These are phyloP conservation scores for Anomalospiza imberbis DNA, from an alignment of 2,797 vertebrate species.

Conservation along the genomic window DNA sequence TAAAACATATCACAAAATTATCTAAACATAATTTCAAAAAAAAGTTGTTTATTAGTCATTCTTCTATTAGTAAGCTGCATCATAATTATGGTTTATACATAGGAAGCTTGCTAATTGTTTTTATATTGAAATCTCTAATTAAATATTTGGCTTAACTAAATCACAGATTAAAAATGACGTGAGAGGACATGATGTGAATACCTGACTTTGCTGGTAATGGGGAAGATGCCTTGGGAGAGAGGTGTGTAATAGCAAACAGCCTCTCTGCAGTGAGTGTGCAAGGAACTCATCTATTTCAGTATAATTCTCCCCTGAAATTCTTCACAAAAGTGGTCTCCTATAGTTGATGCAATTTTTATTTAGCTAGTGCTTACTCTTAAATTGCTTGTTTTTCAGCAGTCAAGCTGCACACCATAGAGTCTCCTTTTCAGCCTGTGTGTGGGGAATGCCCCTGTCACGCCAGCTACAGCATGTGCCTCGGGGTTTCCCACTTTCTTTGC, in stretches of 20 bases:
- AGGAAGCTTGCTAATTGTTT: slow-evolving; percentile 44
- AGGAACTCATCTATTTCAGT: neutral
- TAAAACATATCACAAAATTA: neutral
- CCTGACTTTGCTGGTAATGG: neutral
- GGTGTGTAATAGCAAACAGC: neutral
- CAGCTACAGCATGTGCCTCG: neutral
- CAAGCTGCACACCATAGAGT: neutral
- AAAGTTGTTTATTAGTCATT: slow-evolving; percentile 28
- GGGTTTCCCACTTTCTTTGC: neutral
- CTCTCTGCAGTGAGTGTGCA: neutral
- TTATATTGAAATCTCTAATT: slow-evolving; percentile 46
- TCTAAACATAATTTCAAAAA: neutral
- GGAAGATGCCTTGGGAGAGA: neutral
- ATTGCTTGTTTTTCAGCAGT: neutral
- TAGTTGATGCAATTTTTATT: neutral
- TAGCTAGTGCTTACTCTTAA: neutral
- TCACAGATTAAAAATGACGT: neutral
- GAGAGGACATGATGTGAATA: slow-evolving; percentile 2
- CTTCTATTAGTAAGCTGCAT: neutral
- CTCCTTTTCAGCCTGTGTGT: neutral
- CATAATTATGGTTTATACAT: slow-evolving; percentile 22
- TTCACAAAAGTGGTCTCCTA: neutral
- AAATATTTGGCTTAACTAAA: slow-evolving; percentile 37
- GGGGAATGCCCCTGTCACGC: neutral
- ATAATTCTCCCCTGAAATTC: neutral